Evolutionary conservation across 2,113 vertebrate species (phyloP).

Genomic region (Nesogale talazaci): DNA sequence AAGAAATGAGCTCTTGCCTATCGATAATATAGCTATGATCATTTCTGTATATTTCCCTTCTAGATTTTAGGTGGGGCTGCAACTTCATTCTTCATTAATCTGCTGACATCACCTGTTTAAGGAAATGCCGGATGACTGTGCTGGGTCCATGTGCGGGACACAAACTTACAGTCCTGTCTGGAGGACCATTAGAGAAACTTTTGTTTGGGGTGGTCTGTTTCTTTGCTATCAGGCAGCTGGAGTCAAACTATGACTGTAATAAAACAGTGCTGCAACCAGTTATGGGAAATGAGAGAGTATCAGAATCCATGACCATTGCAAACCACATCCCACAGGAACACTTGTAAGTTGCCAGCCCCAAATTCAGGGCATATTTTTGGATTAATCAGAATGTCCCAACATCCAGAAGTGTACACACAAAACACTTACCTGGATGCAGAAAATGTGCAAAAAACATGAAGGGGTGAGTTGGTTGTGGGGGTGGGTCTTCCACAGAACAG

Average conservation of each 20-base stretch:
- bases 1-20: neutral
- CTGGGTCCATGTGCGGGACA: neutral
- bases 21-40: neutral
- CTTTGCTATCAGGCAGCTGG: constrained; percentile 6
- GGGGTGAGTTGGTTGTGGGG: neutral
- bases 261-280: neutral
- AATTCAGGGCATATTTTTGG: neutral
- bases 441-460: neutral
- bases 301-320: neutral
- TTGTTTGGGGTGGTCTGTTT: neutral
- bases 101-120: neutral
- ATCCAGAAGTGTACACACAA: neutral
- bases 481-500: neutral
- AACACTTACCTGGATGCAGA: neutral
- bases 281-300: constrained; percentile 5
- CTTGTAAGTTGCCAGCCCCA: neutral
- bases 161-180: neutral
- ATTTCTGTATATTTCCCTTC: neutral
- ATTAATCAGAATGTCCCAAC: neutral
- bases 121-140: neutral
- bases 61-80: neutral
- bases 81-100: neutral
- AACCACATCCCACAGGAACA: neutral
- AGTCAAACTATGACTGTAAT: constrained; percentile 35
- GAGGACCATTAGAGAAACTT: constrained; percentile 12